Conservation (phyloP, 2,888 invertebrate genomes). For the Drosophila paramelanica region DNA sequence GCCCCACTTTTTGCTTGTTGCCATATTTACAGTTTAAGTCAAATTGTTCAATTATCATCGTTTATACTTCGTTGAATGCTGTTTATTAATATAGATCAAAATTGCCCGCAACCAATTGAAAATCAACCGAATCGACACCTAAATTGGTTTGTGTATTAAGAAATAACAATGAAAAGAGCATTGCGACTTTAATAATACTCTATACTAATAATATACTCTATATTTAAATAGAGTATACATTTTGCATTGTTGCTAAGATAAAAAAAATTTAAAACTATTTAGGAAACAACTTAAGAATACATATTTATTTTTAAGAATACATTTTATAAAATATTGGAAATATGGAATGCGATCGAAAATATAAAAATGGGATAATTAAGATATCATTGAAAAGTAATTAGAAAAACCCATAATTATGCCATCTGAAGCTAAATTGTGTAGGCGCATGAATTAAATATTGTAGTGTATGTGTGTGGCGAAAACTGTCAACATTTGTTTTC, state of each 20-base stretch:
- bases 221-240: neutral
- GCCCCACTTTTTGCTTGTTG: conserved; percentile 40
- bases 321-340: too few species aligned
- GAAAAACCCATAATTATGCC: neutral
- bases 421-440: neutral
- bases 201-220: neutral
- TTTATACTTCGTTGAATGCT: conserved; percentile 65
- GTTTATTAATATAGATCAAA: conserved; percentile 48
- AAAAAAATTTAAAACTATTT: too few species aligned
- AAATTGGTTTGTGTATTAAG: conserved; percentile 35
- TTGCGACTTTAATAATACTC: neutral
- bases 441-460: conserved; percentile 8
- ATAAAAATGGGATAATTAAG: neutral
- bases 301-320: too few species aligned
- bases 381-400: neutral
- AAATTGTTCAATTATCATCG: conserved; percentile 49
- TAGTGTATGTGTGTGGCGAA: conserved; percentile 1
- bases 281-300: too few species aligned
- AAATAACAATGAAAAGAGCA: neutral
- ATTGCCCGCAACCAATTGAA: conserved; percentile 32
- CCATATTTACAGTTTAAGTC: conserved; percentile 26
- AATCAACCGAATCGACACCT: conserved; percentile 35
- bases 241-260: neutral
- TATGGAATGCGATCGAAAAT: too few species aligned
- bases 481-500: conserved; percentile 15